Conservation (phyloP, 2,113 vertebrate genomes). For the Uria lomvia region DNA sequence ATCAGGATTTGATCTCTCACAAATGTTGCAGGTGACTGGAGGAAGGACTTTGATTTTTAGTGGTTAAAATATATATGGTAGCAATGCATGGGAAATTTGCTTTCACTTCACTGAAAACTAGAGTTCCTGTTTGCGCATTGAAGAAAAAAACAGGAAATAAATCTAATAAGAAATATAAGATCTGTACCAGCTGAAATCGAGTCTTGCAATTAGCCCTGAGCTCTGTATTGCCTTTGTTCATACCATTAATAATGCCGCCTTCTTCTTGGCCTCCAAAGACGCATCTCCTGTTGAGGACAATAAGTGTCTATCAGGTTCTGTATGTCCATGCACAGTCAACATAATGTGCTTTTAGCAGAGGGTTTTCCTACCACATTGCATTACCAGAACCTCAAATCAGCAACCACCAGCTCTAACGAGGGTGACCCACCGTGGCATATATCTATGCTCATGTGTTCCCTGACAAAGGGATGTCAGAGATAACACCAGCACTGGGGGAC, state of each 20-base stretch:
- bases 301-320: not conserved
- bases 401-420: not conserved
- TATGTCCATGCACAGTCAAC: not conserved
- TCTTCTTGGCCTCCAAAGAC: accelerated
- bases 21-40: not conserved
- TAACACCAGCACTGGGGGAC: not conserved
- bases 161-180: not conserved
- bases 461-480: not conserved
- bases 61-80: not conserved
- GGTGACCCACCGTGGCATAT: not conserved
- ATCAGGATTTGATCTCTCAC: not conserved
- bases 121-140: not conserved
- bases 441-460: not conserved
- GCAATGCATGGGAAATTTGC: not conserved
- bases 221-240: not conserved
- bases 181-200: not conserved
- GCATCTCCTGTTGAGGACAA: not conserved
- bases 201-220: not conserved
- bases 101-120: not conserved
- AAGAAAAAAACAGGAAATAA: not conserved
- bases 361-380: not conserved
- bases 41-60: not conserved
- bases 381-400: not conserved
- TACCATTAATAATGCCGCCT: not conserved
- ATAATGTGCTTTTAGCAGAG: not conserved